Evolutionary conservation across 2,797 vertebrate species (phyloP), one percentile per base, ranked within the genome.

Genomic region (Margarornis squamiger): DNA sequence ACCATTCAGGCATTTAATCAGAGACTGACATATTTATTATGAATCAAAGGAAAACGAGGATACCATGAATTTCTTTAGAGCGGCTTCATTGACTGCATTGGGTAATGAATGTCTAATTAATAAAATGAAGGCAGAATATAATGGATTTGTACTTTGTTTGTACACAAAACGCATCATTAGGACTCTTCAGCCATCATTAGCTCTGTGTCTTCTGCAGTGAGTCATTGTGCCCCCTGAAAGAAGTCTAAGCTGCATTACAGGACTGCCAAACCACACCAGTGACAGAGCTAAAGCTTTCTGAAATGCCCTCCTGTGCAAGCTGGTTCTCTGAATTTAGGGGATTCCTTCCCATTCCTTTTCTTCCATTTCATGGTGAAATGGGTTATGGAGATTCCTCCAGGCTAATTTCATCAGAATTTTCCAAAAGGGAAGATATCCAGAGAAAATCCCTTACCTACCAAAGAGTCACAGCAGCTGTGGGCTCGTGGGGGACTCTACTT

Each of bases 21-120:
- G 83, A 82, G 58, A 79, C 41, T 54, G 46, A 76, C 77, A 85
- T 29, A 63, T 88, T 75, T 85, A 63, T 85, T 78, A 94, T 45
- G 48, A 62, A 41, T 66, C 92, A 88, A 92, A 93, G 48, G 58
- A 86, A 87, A 46, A 70, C 67, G 59, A 66, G 46, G 61, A 94
- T 75, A 85, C 36, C 27, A 48, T 58, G 55, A 88, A 96, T 88
- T 91, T 93, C 66, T 95, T 91, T 72, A 52, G 34, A 74, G 76
- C 74, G 9, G 59, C 34, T 92, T 94, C 86, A 92, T 68, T 95
- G 94, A 94, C 77, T 74, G n/a, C 67, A 86, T 22, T 77, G 62
- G 34, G 46, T 85, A 93, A 94, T 62, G 78, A 90, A 93, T 59
- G 83, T 74, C 86, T 96, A 94, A 96, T 96, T 92, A 96, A 96